A percentile compares a stretch with the other conserved stretches of the same genome.
Conservation (phyloP, 2,797 vertebrate genomes). For the Jordanella pulchra region DNA sequence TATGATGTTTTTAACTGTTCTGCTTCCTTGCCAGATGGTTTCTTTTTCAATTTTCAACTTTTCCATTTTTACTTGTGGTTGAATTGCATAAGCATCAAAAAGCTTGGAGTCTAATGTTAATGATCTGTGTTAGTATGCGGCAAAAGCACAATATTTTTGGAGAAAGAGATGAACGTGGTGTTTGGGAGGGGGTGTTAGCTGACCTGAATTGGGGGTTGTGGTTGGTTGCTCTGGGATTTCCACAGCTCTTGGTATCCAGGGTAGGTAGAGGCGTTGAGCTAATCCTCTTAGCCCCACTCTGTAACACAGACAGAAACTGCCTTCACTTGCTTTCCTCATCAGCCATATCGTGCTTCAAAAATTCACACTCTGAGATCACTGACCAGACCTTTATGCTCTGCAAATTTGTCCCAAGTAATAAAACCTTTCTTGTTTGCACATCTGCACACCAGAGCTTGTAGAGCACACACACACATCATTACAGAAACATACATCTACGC, state of each 20-base stretch:
- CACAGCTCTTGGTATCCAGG: constrained; percentile 73
- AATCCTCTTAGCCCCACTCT: constrained; percentile 83
- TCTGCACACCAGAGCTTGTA: constrained; percentile 15
- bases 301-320: constrained; percentile 73
- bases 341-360: constrained; percentile 54
- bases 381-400: constrained; percentile 25
- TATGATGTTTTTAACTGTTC: constrained; percentile 19
- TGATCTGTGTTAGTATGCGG: constrained; percentile 38
- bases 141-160: constrained; percentile 38
- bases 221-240: constrained; percentile 71
- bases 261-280: constrained; percentile 76
- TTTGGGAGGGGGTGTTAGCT: constrained; percentile 10
- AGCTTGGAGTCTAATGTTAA: constrained; percentile 28
- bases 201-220: constrained; percentile 41
- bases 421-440: constrained; percentile 17
- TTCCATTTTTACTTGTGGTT: constrained; percentile 46
- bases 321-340: constrained; percentile 65
- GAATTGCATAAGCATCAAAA: constrained; percentile 43
- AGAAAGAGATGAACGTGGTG: constrained; percentile 33
- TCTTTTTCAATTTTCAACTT: constrained; percentile 23
- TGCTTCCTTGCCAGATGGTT: constrained; percentile 34
- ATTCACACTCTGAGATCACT: constrained; percentile 54
- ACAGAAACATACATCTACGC: constrained; percentile 8
- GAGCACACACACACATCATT: background rate
- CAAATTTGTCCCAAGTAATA: constrained; percentile 18